Percentiles rank a stretch among this genome's conserved stretches.
phyloP scores from a whole-genome alignment of 2,888 invertebrate species.

The Prosapia bicincta region DNA sequence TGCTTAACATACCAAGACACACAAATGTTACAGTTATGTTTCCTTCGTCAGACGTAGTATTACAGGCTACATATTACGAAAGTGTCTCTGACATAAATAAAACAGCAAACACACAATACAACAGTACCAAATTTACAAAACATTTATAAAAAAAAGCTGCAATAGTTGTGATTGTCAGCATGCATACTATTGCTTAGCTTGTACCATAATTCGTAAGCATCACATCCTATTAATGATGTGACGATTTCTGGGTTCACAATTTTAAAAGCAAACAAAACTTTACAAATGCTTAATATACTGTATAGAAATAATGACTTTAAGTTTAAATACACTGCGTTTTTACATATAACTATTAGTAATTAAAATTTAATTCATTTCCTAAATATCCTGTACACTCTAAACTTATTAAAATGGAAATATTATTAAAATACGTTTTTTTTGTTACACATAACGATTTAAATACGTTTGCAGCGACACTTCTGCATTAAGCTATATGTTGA shows the following conservation, averaged over 20 bases:
- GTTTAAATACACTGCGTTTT: background rate
- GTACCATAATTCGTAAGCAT: background rate
- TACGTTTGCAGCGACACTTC: too few relatives aligned
- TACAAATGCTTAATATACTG: background rate
- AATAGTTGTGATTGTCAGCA: background rate
- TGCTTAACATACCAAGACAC: too few relatives aligned
- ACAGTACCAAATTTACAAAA: background rate
- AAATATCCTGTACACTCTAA: background rate
- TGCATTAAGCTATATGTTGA: too few relatives aligned
- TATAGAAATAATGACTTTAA: background rate
- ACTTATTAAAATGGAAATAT: background rate
- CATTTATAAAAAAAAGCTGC: background rate
- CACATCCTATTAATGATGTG: background rate
- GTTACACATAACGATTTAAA: background rate
- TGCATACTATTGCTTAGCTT: background rate
- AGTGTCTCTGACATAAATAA: too few relatives aligned
- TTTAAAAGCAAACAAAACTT: background rate
- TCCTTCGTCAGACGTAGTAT: background rate
- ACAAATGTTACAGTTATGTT: background rate
- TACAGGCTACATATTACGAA: background rate
- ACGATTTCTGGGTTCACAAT: background rate
- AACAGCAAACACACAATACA: background rate
- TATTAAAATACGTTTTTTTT: background rate
- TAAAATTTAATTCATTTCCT: background rate
- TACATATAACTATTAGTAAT: background rate